Evolutionary conservation across 2,888 invertebrate species (phyloP).

Genomic region (Lordiphosa andalusiaca): DNA sequence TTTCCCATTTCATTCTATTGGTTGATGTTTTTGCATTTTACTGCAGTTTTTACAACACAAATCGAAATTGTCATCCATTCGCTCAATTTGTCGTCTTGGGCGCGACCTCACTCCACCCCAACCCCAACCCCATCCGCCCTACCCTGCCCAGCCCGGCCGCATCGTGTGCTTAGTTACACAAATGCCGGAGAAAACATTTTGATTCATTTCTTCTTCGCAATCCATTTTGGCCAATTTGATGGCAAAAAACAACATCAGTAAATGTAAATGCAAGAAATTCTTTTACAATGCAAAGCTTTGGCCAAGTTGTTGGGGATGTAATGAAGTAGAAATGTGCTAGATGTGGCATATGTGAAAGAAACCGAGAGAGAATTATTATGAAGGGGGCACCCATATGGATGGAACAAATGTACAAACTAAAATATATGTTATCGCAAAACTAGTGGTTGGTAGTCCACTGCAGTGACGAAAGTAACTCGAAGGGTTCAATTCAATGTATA

Average conservation of each 20-base stretch:
- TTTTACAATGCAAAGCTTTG: not conserved
- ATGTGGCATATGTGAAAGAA: constrained; percentile 27
- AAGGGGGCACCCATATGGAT: not conserved
- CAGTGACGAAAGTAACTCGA: too few relatives aligned
- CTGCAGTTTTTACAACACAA: constrained; percentile 72
- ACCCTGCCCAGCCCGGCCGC: too few relatives aligned
- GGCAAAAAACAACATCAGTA: constrained; percentile 32
- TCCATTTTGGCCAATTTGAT: constrained; percentile 44
- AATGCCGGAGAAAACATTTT: constrained; percentile 50
- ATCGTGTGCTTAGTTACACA: constrained; percentile 56
- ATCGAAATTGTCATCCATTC: constrained; percentile 78
- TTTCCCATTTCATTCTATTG: constrained; percentile 41
- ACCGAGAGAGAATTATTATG: not conserved
- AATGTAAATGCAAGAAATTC: constrained; percentile 12
- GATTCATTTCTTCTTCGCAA: constrained; percentile 32
- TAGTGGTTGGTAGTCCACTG: too few relatives aligned
- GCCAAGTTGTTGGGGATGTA: constrained; percentile 27
- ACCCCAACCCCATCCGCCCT: not conserved
- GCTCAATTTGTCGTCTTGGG: constrained; percentile 76
- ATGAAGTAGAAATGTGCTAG: constrained; percentile 35
- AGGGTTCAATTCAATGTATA: too few relatives aligned
- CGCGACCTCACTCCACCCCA: constrained; percentile 17
- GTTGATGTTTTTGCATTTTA: constrained; percentile 50
- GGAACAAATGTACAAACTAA: not conserved
- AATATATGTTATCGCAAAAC: too few relatives aligned